Conservation (phyloP, 2,888 invertebrate genomes). For the Dynastes hyllus region DNA sequence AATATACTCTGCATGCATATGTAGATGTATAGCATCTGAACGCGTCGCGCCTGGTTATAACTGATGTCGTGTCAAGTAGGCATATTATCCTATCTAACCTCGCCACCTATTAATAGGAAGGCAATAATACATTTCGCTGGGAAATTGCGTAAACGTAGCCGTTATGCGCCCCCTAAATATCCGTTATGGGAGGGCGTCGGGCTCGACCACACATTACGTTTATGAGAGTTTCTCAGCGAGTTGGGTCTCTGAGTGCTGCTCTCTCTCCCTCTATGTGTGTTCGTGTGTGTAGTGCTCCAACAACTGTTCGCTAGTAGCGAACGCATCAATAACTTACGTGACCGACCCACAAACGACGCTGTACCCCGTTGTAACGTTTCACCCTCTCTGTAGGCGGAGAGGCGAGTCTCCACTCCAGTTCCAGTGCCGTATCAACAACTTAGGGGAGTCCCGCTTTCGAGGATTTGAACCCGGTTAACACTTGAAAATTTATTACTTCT, state of each 20-base stretch:
- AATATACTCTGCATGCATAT: background rate
- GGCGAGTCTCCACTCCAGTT: too few species aligned
- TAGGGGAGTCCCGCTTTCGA: too few species aligned
- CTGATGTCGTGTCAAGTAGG: conserved; percentile 45
- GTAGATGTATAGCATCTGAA: too few species aligned
- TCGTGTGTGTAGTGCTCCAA: background rate
- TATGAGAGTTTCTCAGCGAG: conserved; percentile 43
- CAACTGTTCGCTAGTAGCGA: conserved; percentile 31
- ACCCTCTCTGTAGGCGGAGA: too few species aligned
- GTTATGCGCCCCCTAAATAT: conserved; percentile 42
- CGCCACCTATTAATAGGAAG: conserved; percentile 37
- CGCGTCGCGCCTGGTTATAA: conserved; percentile 6
- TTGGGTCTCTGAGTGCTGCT: background rate
- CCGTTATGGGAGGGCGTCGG: conserved; percentile 21
- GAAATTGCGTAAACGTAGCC: conserved; percentile 44
- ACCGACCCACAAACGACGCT: background rate
- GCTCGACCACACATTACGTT: conserved; percentile 41
- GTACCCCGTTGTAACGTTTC: too few species aligned
- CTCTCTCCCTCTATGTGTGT: background rate
- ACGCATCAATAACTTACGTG: conserved; percentile 45
- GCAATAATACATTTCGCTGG: conserved; percentile 39
- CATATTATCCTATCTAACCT: conserved; percentile 43
- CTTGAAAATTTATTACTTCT: too few species aligned
- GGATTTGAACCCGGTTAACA: too few species aligned
- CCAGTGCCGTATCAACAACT: too few species aligned